A percentile compares a stretch with the other conserved stretches of the same genome.
These are phyloP conservation scores for Taphrorychus bicolor DNA, from an alignment of 2,888 invertebrate species.

Conservation along the genomic window DNA sequence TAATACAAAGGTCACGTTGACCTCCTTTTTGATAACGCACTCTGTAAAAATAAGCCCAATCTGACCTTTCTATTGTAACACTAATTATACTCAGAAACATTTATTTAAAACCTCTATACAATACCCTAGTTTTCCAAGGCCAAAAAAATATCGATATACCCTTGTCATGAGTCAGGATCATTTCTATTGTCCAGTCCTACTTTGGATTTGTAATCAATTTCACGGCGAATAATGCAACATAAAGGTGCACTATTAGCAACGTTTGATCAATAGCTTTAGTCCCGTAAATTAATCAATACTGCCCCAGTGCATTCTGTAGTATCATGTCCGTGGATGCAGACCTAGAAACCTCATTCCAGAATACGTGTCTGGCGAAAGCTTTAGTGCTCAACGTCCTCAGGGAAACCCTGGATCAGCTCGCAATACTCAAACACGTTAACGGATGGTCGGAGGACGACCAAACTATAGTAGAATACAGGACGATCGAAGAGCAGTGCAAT, in stretches of 20 bases:
- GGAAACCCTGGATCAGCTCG: constrained; percentile 42
- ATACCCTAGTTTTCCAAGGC: no score
- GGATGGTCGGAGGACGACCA: constrained; percentile 36
- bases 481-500: constrained; percentile 37
- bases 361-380: background rate
- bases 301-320: background rate
- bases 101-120: no score
- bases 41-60: no score
- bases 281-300: background rate
- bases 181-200: no score
- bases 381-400: constrained; percentile 33
- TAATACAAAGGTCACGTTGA: no score
- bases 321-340: background rate
- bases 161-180: no score
- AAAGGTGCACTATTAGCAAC: background rate
- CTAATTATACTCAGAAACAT: no score
- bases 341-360: background rate
- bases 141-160: no score
- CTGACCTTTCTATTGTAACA: no score
- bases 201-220: background rate
- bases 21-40: no score
- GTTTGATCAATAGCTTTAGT: background rate
- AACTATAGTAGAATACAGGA: constrained; percentile 31
- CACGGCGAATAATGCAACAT: background rate
- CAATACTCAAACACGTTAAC: constrained; percentile 41